Percentiles rank a stretch among this genome's conserved stretches.
phyloP scores from a whole-genome alignment of 2,888 invertebrate genomes.

The Apamea epomidion region DNA sequence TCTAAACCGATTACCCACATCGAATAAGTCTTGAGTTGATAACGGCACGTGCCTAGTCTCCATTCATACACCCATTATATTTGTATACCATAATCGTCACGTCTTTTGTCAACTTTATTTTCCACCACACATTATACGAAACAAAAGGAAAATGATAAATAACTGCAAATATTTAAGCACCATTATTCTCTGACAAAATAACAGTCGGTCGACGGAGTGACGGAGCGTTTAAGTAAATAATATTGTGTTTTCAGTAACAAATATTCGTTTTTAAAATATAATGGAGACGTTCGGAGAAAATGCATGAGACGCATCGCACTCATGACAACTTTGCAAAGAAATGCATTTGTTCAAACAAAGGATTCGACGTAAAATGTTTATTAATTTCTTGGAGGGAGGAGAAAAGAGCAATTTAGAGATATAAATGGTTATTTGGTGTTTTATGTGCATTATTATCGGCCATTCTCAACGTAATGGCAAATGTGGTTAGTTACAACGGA shows the following conservation, averaged over 20 bases:
- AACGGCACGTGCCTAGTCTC: constrained; percentile 54
- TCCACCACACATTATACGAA: constrained; percentile 40
- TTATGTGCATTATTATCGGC: constrained; percentile 13
- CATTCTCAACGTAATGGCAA: constrained; percentile 13
- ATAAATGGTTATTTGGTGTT: constrained; percentile 24
- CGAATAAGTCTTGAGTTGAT: constrained; percentile 12
- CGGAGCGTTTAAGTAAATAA: constrained; percentile 59
- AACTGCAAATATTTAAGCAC: constrained; percentile 60
- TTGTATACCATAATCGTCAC: constrained; percentile 64
- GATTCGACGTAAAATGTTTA: constrained; percentile 26
- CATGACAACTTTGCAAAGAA: constrained; percentile 46
- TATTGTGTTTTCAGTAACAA: constrained; percentile 57
- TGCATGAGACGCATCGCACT: constrained; percentile 19
- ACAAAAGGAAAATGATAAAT: constrained; percentile 62
- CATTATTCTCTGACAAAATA: constrained; percentile 60
- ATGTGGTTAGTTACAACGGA: neutral
- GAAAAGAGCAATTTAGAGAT: constrained; percentile 18
- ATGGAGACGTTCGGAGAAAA: constrained; percentile 56
- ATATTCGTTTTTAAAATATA: constrained; percentile 52
- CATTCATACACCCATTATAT: constrained; percentile 62
- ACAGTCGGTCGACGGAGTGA: constrained; percentile 53
- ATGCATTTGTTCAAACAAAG: constrained; percentile 49
- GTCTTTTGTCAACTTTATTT: constrained; percentile 66
- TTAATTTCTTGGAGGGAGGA: constrained; percentile 14
- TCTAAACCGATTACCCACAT: constrained; percentile 1